Evolutionary conservation across 2,113 vertebrate genomes (phyloP), one percentile per base, ranked within the genome.

Genomic region (Lathamus discolor): DNA sequence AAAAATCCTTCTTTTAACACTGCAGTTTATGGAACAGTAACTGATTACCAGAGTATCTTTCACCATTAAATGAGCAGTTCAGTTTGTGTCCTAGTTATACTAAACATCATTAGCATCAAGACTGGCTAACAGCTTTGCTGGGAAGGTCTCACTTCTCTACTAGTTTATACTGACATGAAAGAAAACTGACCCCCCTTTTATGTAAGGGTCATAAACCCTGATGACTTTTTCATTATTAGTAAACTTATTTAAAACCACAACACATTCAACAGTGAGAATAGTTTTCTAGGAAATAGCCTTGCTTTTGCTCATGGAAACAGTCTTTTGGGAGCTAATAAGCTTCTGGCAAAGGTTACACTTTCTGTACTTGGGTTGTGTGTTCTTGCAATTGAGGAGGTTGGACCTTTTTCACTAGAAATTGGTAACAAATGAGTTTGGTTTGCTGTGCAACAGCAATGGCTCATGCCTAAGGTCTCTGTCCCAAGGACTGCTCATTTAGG

Each of bases 51-150:
- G 20, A 35, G 1, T 9, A n/a, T 14, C 11, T 69, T 92, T 74
- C 43, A 3, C 55, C 3, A 1, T 55, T n/a, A 72, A 84, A 55
- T 9, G 5, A 52, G 6, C 0, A 0, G 13, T 43, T 88, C 7
- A 10, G 77, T 85, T 91, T 77, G 66, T 77, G 8, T 33, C 16
- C 20, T 35, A 33, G 17, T 15, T 17, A 63, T 13, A 46, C 8
- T n/a, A 49, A 89, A 51, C 6, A 43, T 41, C 7, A 18, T 51
- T 51, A 37, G 16, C 48, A 78, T 41, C 12, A 64, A 68, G 13
- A 43, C 12, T n/a, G 1, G 4, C 59, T 54, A 82, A 63, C 10
- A 67, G 37, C 20, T 63, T 89, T 88, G 5, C 11, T 46, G 23
- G 27, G 66, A 88, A 57, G 15, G 14, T 89, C 9, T 61, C 9